phyloP scores from a whole-genome alignment of 2,888 invertebrate species.

The Magallana nippona region DNA sequence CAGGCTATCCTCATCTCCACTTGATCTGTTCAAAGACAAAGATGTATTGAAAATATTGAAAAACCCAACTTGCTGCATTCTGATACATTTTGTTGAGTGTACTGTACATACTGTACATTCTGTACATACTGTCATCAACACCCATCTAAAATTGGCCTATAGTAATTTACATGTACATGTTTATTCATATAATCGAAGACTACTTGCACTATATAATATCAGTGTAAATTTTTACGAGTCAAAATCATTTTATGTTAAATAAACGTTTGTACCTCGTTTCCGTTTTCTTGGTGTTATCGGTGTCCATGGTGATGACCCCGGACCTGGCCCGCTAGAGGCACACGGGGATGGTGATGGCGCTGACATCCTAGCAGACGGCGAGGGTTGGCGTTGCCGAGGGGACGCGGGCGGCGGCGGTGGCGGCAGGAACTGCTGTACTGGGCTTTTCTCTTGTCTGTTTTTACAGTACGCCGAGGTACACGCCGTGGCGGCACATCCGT shows the following conservation, averaged over 20 bases:
- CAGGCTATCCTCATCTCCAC: constrained; percentile 59
- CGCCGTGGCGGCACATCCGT: not conserved
- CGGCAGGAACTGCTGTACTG: constrained; percentile 12
- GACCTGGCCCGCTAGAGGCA: not conserved
- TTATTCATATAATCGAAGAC: no score
- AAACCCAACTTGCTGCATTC: no score
- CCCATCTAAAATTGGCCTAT: no score
- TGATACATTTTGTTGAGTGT: no score
- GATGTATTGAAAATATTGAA: no score
- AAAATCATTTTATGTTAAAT: no score
- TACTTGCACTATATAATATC: no score
- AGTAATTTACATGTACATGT: no score
- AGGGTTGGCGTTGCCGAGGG: constrained; percentile 7
- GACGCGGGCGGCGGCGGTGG: constrained; percentile 18
- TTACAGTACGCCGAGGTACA: constrained; percentile 11
- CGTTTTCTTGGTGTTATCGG: constrained; percentile 17
- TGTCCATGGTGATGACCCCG: not conserved
- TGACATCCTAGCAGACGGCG: not conserved
- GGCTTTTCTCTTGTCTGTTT: constrained; percentile 10
- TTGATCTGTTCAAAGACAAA: constrained; percentile 52
- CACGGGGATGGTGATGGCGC: constrained; percentile 4
- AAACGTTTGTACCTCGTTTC: constrained; percentile 28
- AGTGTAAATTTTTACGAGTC: no score
- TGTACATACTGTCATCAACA: no score
- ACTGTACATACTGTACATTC: no score